phyloP scores from a whole-genome alignment of 2,888 invertebrate species.

The Pyrgus malvae region DNA sequence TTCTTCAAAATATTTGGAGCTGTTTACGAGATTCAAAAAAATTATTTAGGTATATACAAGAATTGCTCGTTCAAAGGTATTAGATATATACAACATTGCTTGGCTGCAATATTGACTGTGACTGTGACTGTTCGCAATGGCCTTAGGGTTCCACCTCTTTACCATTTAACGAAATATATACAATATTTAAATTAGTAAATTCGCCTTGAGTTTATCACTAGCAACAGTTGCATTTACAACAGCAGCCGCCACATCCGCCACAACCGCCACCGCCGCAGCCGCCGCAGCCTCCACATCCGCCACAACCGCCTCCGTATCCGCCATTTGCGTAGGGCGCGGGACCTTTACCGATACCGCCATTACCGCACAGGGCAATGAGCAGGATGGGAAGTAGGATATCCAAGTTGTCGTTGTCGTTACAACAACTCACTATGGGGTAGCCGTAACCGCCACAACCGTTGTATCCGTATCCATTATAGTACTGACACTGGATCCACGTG shows the following conservation, averaged over 20 bases:
- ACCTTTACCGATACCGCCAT: constrained; percentile 31
- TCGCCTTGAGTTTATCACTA: too few species aligned
- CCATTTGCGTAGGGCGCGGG: not conserved
- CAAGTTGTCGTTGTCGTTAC: constrained; percentile 42
- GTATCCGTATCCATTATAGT: constrained; percentile 34
- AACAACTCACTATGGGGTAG: constrained; percentile 6
- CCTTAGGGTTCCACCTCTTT: too few species aligned
- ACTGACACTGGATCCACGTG: constrained; percentile 48
- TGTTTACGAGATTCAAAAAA: too few species aligned
- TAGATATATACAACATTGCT: too few species aligned
- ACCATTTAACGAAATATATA: too few species aligned
- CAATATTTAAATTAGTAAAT: too few species aligned
- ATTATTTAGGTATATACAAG: too few species aligned
- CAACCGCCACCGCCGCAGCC: constrained; percentile 35
- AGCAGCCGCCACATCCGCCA: constrained; percentile 31
- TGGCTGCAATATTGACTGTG: too few species aligned
- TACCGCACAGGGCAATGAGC: constrained; percentile 40
- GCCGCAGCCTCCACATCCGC: constrained; percentile 32
- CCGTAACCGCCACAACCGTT: constrained; percentile 15
- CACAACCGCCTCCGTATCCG: not conserved
- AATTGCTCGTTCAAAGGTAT: too few species aligned
- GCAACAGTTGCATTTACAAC: not conserved
- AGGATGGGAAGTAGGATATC: constrained; percentile 50
- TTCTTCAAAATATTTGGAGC: too few species aligned
- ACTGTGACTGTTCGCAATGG: too few species aligned